These are phyloP conservation scores for Epinotia demarniana DNA, from an alignment of 2,888 invertebrate species.

Conservation along the genomic window DNA sequence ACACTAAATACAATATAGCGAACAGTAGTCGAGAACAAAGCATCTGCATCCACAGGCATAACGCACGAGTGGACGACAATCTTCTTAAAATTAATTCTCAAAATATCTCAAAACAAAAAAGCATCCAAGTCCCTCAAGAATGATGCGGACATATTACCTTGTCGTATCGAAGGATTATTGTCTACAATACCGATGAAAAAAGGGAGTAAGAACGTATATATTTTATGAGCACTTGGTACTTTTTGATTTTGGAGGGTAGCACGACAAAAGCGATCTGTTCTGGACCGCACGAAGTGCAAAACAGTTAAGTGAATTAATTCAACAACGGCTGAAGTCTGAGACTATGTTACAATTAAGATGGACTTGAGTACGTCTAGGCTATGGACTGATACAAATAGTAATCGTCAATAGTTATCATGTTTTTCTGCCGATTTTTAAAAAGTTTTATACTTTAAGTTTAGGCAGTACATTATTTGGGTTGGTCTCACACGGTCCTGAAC, in stretches of 20 bases:
- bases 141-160: background rate
- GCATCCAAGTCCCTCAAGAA: background rate
- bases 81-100: constrained; percentile 62
- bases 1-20: constrained; percentile 11
- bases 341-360: constrained; percentile 44
- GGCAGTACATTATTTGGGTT: too few relatives aligned
- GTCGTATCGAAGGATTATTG: background rate
- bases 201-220: background rate
- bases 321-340: constrained; percentile 49
- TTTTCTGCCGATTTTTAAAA: too few relatives aligned
- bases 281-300: constrained; percentile 55
- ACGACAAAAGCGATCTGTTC: constrained; percentile 56
- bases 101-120: constrained; percentile 47
- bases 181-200: constrained; percentile 49
- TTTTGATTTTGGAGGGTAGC: constrained; percentile 20
- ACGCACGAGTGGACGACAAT: constrained; percentile 56
- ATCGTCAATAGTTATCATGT: too few relatives aligned
- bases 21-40: constrained; percentile 34
- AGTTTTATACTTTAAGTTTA: too few relatives aligned
- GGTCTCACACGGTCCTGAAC: too few relatives aligned
- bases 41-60: constrained; percentile 35
- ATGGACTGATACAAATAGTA: background rate
- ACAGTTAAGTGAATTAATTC: constrained; percentile 53
- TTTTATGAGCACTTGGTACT: background rate
- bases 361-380: background rate